Evolutionary conservation across 2,797 vertebrate species (phyloP).

Genomic region (Sternotherus odoratus): DNA sequence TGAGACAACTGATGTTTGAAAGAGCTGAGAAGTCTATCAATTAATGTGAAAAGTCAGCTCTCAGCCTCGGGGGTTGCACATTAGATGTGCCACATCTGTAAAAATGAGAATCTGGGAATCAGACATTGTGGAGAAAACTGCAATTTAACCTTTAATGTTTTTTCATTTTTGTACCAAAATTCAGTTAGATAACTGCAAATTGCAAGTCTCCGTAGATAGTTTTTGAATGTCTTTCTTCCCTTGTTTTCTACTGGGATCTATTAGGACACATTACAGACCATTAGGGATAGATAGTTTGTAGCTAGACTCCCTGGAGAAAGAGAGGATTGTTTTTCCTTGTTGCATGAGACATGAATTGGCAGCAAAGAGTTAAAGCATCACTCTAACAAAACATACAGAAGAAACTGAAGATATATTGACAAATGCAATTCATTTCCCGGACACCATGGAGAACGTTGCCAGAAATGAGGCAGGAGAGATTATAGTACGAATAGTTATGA

Average conservation of each 20-base stretch:
- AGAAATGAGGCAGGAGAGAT: background rate
- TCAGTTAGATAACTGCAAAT: slow-evolving; percentile 5
- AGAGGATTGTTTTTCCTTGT: slow-evolving; percentile 4
- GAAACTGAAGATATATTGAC: background rate
- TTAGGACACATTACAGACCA: background rate
- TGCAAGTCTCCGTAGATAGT: background rate
- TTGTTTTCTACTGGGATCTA: background rate
- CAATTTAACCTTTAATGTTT: background rate
- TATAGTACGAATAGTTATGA: background rate
- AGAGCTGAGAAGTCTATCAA: background rate
- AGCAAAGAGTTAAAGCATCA: background rate
- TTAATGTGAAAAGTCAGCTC: background rate
- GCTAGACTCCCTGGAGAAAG: slow-evolving; percentile 22
- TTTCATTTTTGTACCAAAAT: background rate
- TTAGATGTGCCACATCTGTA: background rate
- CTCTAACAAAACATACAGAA: background rate
- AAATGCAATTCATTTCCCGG: background rate
- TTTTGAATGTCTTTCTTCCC: background rate
- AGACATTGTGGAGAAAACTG: background rate
- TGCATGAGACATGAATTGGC: background rate
- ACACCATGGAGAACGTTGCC: background rate
- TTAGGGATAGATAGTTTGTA: background rate
- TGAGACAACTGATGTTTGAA: background rate
- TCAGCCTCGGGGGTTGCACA: background rate
- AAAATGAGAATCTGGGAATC: background rate